A percentile compares a stretch with the other conserved stretches of the same genome.
Conservation (phyloP, 2,797 vertebrate genomes). For the Sebastes minor region DNA sequence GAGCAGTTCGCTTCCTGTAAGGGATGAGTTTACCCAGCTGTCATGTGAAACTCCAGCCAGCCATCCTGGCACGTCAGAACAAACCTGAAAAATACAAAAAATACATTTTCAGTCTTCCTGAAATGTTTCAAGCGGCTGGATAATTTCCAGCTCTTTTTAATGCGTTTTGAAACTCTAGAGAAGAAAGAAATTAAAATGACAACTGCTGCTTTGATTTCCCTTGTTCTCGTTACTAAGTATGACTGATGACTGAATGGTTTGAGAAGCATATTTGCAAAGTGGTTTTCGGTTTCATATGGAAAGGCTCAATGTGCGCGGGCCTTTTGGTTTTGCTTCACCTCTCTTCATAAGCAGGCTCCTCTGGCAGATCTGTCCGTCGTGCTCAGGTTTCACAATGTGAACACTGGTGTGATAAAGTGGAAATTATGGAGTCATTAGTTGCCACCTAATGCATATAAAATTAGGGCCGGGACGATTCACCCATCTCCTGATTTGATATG, state of each 20-base stretch:
- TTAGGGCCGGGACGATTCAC: too few species aligned
- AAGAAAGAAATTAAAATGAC: slow-evolving; percentile 40
- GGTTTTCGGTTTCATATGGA: neutral
- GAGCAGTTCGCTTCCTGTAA: slow-evolving; percentile 42
- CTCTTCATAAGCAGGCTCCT: neutral
- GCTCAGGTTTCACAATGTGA: neutral
- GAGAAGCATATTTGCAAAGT: slow-evolving; percentile 16
- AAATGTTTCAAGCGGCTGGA: neutral
- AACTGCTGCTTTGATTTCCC: slow-evolving; percentile 34
- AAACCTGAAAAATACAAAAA: slow-evolving; percentile 8
- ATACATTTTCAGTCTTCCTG: neutral
- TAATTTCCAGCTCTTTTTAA: slow-evolving; percentile 18
- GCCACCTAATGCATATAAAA: neutral
- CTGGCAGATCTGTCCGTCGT: neutral
- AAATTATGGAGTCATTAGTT: neutral
- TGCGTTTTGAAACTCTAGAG: slow-evolving; percentile 32
- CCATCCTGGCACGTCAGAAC: neutral
- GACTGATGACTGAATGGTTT: slow-evolving; percentile 17
- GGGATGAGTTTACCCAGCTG: slow-evolving; percentile 42
- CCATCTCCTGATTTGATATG: too few species aligned
- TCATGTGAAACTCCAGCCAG: slow-evolving; percentile 3
- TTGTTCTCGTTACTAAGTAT: slow-evolving; percentile 7
- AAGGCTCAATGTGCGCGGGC: neutral
- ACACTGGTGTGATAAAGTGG: neutral
- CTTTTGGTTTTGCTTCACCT: slow-evolving; percentile 9